phyloP scores from a whole-genome alignment of 2,797 vertebrate species.

The Sebastes vulpes region DNA sequence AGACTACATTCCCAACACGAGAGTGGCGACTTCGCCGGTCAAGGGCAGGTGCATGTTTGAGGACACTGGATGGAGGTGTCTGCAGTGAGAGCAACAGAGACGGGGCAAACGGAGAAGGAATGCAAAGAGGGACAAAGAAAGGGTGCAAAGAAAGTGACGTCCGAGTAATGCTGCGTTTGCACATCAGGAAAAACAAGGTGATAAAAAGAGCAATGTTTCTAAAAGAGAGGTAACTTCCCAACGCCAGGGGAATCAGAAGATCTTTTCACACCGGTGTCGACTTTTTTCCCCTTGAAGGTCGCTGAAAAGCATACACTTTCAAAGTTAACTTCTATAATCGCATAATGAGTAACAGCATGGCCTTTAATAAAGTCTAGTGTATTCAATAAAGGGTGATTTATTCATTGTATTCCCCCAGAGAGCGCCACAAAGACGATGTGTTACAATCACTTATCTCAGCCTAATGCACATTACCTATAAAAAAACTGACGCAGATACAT shows the following conservation, averaged over 20 bases:
- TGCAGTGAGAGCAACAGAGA: conserved; percentile 23
- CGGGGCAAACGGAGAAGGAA: background rate
- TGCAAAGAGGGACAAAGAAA: conserved; percentile 4
- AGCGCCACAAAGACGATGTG: conserved; percentile 9
- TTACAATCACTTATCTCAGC: conserved; percentile 52
- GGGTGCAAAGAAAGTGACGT: conserved; percentile 20
- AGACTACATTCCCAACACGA: conserved; percentile 34
- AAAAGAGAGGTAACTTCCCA: conserved; percentile 24
- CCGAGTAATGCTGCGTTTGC: conserved; percentile 32
- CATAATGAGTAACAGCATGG: conserved; percentile 29
- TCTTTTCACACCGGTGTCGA: conserved; percentile 19
- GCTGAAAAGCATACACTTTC: background rate
- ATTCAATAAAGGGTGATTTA: conserved; percentile 46
- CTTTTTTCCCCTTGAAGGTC: conserved; percentile 52
- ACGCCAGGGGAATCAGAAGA: conserved; percentile 26
- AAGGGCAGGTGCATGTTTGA: conserved; percentile 53
- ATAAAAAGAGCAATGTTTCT: conserved; percentile 57
- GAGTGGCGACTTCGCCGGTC: conserved; percentile 47
- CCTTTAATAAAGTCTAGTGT: conserved; percentile 24
- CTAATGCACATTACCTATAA: conserved; percentile 36
- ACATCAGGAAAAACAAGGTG: conserved; percentile 52
- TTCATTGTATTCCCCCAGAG: conserved; percentile 27
- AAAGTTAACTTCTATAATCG: conserved; percentile 36
- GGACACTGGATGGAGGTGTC: conserved; percentile 27
- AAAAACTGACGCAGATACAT: conserved; percentile 33